Evolutionary conservation across 2,888 invertebrate species (phyloP).

Genomic region (Molanna angustata): DNA sequence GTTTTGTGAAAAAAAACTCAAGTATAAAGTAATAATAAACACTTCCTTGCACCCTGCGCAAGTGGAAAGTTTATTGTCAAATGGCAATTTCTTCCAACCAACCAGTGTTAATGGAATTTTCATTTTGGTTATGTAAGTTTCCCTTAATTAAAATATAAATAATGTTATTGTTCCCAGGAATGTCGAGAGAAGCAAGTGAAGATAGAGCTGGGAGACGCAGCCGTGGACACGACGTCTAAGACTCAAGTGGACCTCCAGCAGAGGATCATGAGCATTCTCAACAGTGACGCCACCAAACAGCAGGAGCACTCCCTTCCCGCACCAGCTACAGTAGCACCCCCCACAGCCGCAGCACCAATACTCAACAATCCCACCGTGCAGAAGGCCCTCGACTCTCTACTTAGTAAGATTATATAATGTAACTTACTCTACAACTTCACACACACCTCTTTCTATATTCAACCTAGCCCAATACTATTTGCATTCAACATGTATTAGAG

Average conservation of each 20-base stretch:
- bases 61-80: no score
- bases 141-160: no score
- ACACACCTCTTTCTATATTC: no score
- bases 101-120: no score
- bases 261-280: constrained; percentile 74
- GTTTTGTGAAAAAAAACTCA: no score
- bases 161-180: constrained; percentile 65
- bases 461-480: no score
- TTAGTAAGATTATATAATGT: constrained; percentile 48
- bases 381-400: constrained; percentile 71
- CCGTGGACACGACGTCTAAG: constrained; percentile 47
- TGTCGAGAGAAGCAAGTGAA: constrained; percentile 72
- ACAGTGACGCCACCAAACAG: constrained; percentile 49
- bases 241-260: constrained; percentile 72
- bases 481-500: no score
- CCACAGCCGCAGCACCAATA: constrained; percentile 50
- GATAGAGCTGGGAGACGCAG: constrained; percentile 69
- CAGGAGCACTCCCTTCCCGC: constrained; percentile 34
- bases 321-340: constrained; percentile 38
- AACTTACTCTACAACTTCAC: background rate
- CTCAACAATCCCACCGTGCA: constrained; percentile 75
- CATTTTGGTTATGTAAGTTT: no score
- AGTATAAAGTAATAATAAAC: no score
- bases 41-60: no score
- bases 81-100: no score